A percentile compares a stretch with the other conserved stretches of the same genome.
These are phyloP conservation scores for Limnephilus auricula DNA, from an alignment of 2,888 invertebrate genomes.

Conservation along the genomic window DNA sequence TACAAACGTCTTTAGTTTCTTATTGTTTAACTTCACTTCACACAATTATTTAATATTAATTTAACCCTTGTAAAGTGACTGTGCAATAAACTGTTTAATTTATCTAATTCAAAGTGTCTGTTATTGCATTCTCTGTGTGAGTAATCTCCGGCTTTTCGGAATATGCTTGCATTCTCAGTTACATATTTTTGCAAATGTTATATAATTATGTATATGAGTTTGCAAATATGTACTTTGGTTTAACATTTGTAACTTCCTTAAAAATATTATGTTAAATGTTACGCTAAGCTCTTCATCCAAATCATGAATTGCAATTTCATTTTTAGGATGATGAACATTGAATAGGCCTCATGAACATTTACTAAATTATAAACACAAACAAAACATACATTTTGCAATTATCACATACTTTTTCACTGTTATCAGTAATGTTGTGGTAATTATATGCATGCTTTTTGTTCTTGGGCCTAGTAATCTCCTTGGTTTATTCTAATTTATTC, in stretches of 20 bases:
- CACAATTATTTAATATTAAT: not conserved
- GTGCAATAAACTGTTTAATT: not conserved
- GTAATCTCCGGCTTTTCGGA: slow-evolving; percentile 2
- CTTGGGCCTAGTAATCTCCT: not conserved
- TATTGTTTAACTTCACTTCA: not conserved
- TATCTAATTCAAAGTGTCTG: not conserved
- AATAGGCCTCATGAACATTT: not conserved
- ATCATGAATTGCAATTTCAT: not conserved
- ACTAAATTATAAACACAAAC: not conserved
- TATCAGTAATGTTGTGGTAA: not conserved
- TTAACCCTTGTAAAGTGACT: not conserved
- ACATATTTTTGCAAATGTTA: not conserved
- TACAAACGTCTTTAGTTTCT: not conserved
- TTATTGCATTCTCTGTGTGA: not conserved
- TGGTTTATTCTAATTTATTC: not conserved
- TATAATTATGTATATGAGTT: not conserved
- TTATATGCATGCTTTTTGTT: not conserved
- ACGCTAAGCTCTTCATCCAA: not conserved
- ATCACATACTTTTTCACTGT: not conserved
- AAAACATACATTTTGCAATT: not conserved
- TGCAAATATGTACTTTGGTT: not conserved
- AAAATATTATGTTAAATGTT: not conserved
- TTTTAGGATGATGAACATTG: not conserved
- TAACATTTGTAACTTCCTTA: not conserved
- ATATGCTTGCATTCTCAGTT: not conserved